Base-by-base conservation (phyloP, 2,888 invertebrate species). In the Thyatira batis region DNA sequence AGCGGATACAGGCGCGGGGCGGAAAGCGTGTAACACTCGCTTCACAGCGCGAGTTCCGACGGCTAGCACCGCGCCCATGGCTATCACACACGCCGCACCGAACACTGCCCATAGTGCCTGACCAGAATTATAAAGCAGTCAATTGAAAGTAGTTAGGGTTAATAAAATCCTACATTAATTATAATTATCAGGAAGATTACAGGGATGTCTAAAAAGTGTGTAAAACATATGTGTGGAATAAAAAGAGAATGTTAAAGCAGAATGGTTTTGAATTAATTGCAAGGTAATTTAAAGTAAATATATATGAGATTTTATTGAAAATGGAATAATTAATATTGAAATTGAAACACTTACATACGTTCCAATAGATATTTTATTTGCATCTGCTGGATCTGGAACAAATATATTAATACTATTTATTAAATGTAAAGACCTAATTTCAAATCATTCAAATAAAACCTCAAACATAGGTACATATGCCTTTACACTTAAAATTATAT, bases 311-410 rank as follows among this genome's bases (percentile, higher is more conserved):
- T n/a, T n/a, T n/a, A n/a, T n/a, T n/a, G n/a, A n/a, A n/a, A n/a
- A n/a, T n/a, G n/a, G n/a, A n/a, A n/a, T n/a, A n/a, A n/a, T n/a
- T n/a, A n/a, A n/a, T n/a, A n/a, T n/a, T n/a, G n/a, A n/a, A n/a
- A n/a, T n/a, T n/a, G n/a, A n/a, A n/a, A n/a, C n/a, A 86, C 89
- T 87, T 77, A 89, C 89, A 58, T 85, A 88, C 50, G 78, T 76
- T 13, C 73, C 71, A 21, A 81, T 57, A 2, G 83, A 67, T 2
- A 72, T 59, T 60, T 70, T 72, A 23, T 64, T 67, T 6, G 61
- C 64, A 51, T 78, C 76, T 2, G 64, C 63, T 20, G 89, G 89
- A 71, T 87, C 90, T 90, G 76, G 52, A 77, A 77, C 50, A 50
- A 58, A 23, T 17, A 13, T 4, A 8, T 1, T 10, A 45, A 25